These are phyloP conservation scores for Phyllostomus discolor DNA, from an alignment of 2,113 vertebrate species.

Conservation along the genomic window DNA sequence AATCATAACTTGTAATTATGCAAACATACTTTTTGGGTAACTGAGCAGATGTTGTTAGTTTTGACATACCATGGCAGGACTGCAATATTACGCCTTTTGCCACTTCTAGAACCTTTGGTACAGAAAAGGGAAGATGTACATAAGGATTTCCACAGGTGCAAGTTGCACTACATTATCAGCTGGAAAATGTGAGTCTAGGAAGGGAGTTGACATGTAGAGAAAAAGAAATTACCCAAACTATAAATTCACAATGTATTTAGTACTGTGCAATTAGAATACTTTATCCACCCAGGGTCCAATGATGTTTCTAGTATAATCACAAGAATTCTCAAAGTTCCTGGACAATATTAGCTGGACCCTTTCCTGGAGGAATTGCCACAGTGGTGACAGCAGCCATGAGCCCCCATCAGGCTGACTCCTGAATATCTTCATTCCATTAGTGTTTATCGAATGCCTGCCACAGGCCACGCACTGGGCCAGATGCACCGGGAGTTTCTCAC, in stretches of 20 bases:
- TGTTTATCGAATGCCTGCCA: not conserved
- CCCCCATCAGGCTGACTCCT: not conserved
- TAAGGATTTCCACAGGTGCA: not conserved
- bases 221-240: not conserved
- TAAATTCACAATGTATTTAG: not conserved
- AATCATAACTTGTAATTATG: not conserved
- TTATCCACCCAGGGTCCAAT: not conserved
- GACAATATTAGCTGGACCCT: not conserved
- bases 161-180: not conserved
- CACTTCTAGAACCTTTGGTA: not conserved
- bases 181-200: not conserved
- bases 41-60: not conserved
- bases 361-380: not conserved
- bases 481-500: not conserved
- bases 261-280: not conserved
- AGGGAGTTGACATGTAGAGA: not conserved
- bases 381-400: not conserved
- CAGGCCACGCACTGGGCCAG: not conserved
- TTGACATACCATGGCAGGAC: not conserved
- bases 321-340: conserved; percentile 14
- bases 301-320: not conserved
- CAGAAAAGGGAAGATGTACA: not conserved
- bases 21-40: not conserved
- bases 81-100: not conserved
- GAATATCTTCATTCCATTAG: not conserved